Conservation (phyloP, 1,140 invertebrate species). For the Hyposmocoma kahamanoa region DNA sequence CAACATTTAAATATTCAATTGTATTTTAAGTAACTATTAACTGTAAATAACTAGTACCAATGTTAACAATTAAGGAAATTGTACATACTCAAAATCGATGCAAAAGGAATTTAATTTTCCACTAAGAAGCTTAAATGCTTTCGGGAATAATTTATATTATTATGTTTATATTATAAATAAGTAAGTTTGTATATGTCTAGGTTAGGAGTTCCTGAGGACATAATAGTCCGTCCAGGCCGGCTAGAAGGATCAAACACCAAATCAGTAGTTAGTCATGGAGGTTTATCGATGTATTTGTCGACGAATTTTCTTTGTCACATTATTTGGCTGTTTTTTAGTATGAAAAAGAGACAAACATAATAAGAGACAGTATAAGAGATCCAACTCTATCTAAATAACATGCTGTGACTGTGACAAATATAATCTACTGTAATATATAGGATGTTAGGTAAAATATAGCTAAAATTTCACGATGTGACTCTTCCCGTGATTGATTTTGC, state of each 20-base stretch:
- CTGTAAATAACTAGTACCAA: slow-evolving; percentile 8
- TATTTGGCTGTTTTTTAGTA: too few relatives aligned
- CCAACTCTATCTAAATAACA: too few relatives aligned
- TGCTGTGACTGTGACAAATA: too few relatives aligned
- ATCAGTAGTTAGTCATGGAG: slow-evolving; percentile 59
- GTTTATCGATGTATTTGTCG: slow-evolving; percentile 31
- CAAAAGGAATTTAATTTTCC: slow-evolving; percentile 54
- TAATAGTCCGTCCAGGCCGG: slow-evolving; percentile 58
- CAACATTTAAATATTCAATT: too few relatives aligned
- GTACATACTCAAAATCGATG: slow-evolving; percentile 31
- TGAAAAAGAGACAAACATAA: too few relatives aligned
- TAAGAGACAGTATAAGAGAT: too few relatives aligned
- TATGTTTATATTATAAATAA: background rate
- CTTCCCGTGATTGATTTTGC: too few relatives aligned
- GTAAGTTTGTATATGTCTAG: slow-evolving; percentile 9
- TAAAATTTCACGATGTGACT: too few relatives aligned
- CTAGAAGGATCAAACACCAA: slow-evolving; percentile 68
- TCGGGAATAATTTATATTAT: background rate
- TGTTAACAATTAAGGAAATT: slow-evolving; percentile 6
- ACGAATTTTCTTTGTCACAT: slow-evolving; percentile 23
- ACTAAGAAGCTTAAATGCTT: slow-evolving; percentile 10
- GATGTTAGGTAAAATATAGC: too few relatives aligned
- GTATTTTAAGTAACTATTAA: too few relatives aligned
- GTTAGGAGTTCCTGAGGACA: slow-evolving; percentile 61
- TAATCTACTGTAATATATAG: too few relatives aligned